phyloP scores from a whole-genome alignment of 2,797 vertebrate species.

The Merluccius polli region DNA sequence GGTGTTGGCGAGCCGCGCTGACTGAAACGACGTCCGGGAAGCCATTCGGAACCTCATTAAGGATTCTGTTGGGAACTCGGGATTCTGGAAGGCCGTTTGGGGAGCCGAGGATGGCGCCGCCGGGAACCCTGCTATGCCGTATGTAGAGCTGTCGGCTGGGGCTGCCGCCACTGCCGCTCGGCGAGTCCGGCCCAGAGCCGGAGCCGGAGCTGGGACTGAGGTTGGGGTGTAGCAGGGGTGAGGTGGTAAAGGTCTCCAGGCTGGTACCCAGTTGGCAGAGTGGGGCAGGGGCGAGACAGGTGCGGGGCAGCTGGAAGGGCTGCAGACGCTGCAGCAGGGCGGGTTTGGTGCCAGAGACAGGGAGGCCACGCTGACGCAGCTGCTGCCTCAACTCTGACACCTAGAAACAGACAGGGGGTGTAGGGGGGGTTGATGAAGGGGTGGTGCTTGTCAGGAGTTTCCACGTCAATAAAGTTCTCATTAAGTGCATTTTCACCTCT shows the following conservation, averaged over 20 bases:
- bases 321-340: slow-evolving; percentile 83
- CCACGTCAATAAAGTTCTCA: neutral
- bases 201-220: slow-evolving; percentile 58
- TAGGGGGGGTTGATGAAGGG: neutral
- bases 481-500: slow-evolving; percentile 9
- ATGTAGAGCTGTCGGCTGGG: slow-evolving; percentile 59
- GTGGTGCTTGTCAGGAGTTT: neutral
- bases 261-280: slow-evolving; percentile 65
- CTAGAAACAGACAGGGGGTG: slow-evolving; percentile 51
- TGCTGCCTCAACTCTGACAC: slow-evolving; percentile 90
- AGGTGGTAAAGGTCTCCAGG: slow-evolving; percentile 46
- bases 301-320: slow-evolving; percentile 75
- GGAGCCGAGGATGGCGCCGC: slow-evolving; percentile 46
- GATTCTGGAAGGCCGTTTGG: slow-evolving; percentile 10
- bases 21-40: slow-evolving; percentile 47
- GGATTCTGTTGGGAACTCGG: slow-evolving; percentile 21
- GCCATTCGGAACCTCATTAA: slow-evolving; percentile 26
- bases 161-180: slow-evolving; percentile 39
- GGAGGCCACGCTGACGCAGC: slow-evolving; percentile 85
- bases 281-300: slow-evolving; percentile 65
- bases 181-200: slow-evolving; percentile 60
- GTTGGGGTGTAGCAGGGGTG: slow-evolving; percentile 42
- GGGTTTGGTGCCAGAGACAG: slow-evolving; percentile 88
- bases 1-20: slow-evolving; percentile 56
- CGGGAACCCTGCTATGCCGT: slow-evolving; percentile 51